A percentile compares a stretch with the other conserved stretches of the same genome.
Conservation (phyloP, 2,888 invertebrate genomes). For the Standfussiana lucernea region DNA sequence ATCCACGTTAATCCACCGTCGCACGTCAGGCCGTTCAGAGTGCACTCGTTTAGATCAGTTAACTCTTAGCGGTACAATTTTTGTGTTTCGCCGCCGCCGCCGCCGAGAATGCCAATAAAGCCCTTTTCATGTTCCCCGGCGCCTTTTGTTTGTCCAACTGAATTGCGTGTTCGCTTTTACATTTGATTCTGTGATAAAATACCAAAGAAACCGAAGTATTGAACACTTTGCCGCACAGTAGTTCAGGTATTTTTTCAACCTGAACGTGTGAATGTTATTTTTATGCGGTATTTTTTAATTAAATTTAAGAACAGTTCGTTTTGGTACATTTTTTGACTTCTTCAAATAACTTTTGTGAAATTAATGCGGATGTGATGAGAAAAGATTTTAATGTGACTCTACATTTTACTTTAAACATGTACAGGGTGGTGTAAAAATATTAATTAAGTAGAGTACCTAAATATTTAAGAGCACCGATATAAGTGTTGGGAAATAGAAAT, state of each 20-base stretch:
- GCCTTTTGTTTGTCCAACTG: slow-evolving; percentile 73
- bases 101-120: slow-evolving; percentile 81
- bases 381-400: slow-evolving; percentile 30
- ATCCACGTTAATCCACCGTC: slow-evolving; percentile 60
- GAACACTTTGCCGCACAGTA: slow-evolving; percentile 49
- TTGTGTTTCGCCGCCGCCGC: slow-evolving; percentile 77
- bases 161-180: slow-evolving; percentile 63
- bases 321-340: slow-evolving; percentile 30
- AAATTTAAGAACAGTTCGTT: slow-evolving; percentile 24
- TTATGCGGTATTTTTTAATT: slow-evolving; percentile 58
- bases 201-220: slow-evolving; percentile 55
- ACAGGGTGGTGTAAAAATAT: slow-evolving; percentile 6
- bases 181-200: slow-evolving; percentile 67
- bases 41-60: slow-evolving; percentile 83
- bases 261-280: slow-evolving; percentile 40
- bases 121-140: slow-evolving; percentile 78
- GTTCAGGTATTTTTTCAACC: slow-evolving; percentile 44
- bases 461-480: background rate
- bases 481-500: background rate
- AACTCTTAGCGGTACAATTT: slow-evolving; percentile 78
- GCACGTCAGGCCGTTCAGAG: slow-evolving; percentile 63
- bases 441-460: background rate
- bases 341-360: slow-evolving; percentile 45
- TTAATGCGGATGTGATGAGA: slow-evolving; percentile 27
- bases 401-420: slow-evolving; percentile 16